These are phyloP conservation scores for Larimichthys crocea DNA, from an alignment of 2,113 vertebrate species.

Conservation along the genomic window DNA sequence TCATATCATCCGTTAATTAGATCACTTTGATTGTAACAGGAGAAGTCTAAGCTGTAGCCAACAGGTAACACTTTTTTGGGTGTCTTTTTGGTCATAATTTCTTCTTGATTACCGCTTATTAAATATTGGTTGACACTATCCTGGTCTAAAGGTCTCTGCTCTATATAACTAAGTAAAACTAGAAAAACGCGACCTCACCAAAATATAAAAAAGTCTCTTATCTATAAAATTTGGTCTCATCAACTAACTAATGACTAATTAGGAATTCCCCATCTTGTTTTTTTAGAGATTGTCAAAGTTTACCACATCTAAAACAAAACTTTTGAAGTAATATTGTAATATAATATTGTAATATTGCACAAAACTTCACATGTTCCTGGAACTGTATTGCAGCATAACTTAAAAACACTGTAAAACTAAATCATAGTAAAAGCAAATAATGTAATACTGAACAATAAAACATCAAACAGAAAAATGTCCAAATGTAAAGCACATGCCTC, in stretches of 20 bases:
- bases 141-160: not conserved
- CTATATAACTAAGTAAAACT: not conserved
- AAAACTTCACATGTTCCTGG: constrained; percentile 15
- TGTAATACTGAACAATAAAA: constrained; percentile 38
- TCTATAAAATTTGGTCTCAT: constrained; percentile 15
- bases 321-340: constrained; percentile 11
- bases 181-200: not conserved
- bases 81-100: not conserved
- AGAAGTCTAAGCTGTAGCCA: not conserved
- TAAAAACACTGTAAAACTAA: constrained; percentile 15
- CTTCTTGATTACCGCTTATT: not conserved
- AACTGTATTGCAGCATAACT: constrained; percentile 18
- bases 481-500: constrained; percentile 5
- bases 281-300: constrained; percentile 41
- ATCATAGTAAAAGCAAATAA: not conserved
- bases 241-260: not conserved
- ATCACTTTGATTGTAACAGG: not conserved
- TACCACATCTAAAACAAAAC: not conserved
- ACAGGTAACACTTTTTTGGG: not conserved
- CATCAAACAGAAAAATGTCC: not conserved
- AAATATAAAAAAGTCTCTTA: constrained; percentile 5
- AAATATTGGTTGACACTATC: not conserved
- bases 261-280: not conserved
- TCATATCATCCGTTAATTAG: not conserved
- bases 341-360: constrained; percentile 59